These are phyloP conservation scores for Cavia porcellus DNA, from an alignment of 2,113 vertebrate genomes.

Conservation along the genomic window DNA sequence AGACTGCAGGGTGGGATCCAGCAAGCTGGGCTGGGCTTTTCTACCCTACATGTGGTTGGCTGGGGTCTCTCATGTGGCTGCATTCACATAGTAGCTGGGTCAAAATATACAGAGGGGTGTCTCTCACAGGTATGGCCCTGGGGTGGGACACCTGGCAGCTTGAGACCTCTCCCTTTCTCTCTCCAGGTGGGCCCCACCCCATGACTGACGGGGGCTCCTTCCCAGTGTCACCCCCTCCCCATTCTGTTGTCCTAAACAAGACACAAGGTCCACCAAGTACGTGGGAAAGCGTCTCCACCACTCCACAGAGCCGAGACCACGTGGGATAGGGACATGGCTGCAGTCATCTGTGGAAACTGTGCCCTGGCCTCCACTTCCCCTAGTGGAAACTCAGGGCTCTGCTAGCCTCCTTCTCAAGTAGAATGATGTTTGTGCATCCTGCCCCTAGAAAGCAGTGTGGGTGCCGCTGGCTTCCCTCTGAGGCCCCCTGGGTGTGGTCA, in stretches of 20 bases:
- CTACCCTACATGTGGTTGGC: fast-evolving
- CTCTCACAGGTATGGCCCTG: fast-evolving
- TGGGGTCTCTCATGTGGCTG: not conserved
- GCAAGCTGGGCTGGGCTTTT: too few species aligned
- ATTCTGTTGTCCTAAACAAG: not conserved
- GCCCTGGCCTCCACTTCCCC: not conserved
- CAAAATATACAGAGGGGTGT: not conserved
- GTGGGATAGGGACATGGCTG: not conserved
- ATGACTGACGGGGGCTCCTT: not conserved
- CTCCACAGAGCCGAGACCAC: not conserved
- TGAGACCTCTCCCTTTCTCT: not conserved
- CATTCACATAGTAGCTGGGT: not conserved
- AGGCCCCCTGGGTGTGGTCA: too few species aligned
- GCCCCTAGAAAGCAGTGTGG: not conserved
- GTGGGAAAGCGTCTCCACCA: not conserved
- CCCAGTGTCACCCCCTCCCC: not conserved
- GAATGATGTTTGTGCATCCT: not conserved
- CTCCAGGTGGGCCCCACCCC: fast-evolving
- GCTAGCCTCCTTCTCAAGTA: not conserved
- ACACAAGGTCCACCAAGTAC: not conserved
- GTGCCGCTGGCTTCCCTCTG: not conserved
- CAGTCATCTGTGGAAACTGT: not conserved
- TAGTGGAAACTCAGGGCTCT: fast-evolving
- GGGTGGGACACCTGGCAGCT: not conserved
- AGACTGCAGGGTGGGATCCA: fast-evolving